Evolutionary conservation across 1,140 invertebrate species (phyloP).

Genomic region (Hermetia illucens): DNA sequence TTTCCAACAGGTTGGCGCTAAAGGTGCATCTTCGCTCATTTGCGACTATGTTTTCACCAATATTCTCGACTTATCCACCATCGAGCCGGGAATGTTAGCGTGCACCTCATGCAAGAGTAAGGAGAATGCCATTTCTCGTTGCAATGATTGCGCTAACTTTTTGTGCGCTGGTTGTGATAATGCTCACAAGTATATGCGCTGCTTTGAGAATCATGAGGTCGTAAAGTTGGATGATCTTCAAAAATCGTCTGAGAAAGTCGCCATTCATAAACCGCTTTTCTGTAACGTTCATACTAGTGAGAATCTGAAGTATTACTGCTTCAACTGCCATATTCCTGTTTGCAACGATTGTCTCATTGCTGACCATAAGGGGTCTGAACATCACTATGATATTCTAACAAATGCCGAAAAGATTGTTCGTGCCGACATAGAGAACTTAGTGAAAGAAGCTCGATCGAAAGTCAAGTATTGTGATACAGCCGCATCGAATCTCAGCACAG

Average conservation of each 20-base stretch:
- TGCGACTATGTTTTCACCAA: constrained; percentile 75
- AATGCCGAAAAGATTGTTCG: constrained; percentile 61
- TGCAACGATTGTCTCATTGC: constrained; percentile 68
- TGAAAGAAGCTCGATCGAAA: constrained; percentile 56
- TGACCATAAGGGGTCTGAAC: constrained; percentile 59
- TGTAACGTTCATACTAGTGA: constrained; percentile 63
- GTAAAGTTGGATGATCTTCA: constrained; percentile 75
- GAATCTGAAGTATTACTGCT: constrained; percentile 68
- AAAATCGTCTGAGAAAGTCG: constrained; percentile 51
- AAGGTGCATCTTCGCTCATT: constrained; percentile 58
- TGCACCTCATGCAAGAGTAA: constrained; percentile 83
- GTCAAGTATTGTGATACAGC: constrained; percentile 60
- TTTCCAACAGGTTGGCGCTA: constrained; percentile 39
- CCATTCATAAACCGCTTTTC: constrained; percentile 69
- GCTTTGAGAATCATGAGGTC: constrained; percentile 84
- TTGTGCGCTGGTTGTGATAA: constrained; percentile 85
- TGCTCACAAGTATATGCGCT: constrained; percentile 87
- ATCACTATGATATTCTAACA: constrained; percentile 60
- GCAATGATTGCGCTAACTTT: constrained; percentile 86
- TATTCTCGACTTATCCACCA: constrained; percentile 67
- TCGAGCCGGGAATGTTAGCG: constrained; percentile 56
- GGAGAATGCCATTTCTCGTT: constrained; percentile 79
- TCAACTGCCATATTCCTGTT: constrained; percentile 64
- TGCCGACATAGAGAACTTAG: constrained; percentile 56
- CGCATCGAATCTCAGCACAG: constrained; percentile 53